Percentiles rank a stretch among this genome's conserved stretches.
These are phyloP conservation scores for Acleris emargana DNA, from an alignment of 2,888 invertebrate genomes.

Conservation along the genomic window DNA sequence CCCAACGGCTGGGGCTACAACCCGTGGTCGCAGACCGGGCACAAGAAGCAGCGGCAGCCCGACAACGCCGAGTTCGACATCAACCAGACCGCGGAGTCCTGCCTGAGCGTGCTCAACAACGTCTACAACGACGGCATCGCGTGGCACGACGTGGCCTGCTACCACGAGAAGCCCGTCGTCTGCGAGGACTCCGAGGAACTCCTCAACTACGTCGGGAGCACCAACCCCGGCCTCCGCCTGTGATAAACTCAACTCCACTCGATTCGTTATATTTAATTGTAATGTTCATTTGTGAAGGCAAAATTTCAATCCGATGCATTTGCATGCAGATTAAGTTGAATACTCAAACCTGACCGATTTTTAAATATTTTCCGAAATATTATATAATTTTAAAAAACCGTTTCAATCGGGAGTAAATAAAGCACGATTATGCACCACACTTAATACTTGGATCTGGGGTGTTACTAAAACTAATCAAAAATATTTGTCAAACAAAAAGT, in stretches of 20 bases:
- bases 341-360: too few species aligned
- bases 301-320: too few species aligned
- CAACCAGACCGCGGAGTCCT: slow-evolving; percentile 94
- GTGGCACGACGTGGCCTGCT: slow-evolving; percentile 97
- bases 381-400: slow-evolving; percentile 16
- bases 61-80: slow-evolving; percentile 96
- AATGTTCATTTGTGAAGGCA: too few species aligned
- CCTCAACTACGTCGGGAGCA: slow-evolving; percentile 92
- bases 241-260: slow-evolving; percentile 69
- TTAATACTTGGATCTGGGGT: not conserved
- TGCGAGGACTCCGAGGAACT: slow-evolving; percentile 96
- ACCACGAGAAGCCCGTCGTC: slow-evolving; percentile 95
- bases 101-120: slow-evolving; percentile 94
- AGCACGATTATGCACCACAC: too few species aligned
- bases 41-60: slow-evolving; percentile 94
- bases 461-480: not conserved
- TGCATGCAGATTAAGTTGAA: too few species aligned
- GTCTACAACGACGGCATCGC: slow-evolving; percentile 97
- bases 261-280: not conserved
- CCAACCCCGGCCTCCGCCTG: slow-evolving; percentile 92
- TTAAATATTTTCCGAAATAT: not conserved
- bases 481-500: not conserved
- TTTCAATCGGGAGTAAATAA: slow-evolving; percentile 19
- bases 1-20: slow-evolving; percentile 91
- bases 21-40: slow-evolving; percentile 95